These are phyloP conservation scores for Pteropus rufus DNA, from an alignment of 2,797 vertebrate species.

Conservation along the genomic window DNA sequence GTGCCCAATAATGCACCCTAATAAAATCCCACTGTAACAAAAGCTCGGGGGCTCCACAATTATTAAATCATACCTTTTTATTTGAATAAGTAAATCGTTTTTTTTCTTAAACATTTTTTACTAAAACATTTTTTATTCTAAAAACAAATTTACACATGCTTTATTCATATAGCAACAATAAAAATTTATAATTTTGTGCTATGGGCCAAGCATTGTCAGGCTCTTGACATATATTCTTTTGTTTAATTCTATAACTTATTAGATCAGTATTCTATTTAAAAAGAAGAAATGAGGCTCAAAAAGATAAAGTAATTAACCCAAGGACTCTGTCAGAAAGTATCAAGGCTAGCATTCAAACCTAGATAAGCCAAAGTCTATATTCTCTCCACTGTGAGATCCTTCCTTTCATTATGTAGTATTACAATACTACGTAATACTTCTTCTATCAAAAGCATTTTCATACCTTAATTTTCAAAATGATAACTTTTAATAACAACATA, in stretches of 20 bases:
- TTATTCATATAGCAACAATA: constrained; percentile 11
- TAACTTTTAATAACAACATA: constrained; percentile 33
- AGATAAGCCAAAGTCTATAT: neutral
- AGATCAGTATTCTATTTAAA: neutral
- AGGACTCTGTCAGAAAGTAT: neutral
- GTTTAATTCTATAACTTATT: constrained; percentile 14
- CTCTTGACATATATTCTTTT: neutral
- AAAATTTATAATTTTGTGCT: constrained; percentile 14
- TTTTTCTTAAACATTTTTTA: constrained; percentile 30
- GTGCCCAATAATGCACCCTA: neutral
- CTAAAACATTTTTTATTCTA: neutral
- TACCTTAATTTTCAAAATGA: constrained; percentile 39
- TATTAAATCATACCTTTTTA: neutral
- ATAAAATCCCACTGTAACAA: constrained; percentile 14
- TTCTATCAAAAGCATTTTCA: constrained; percentile 56
- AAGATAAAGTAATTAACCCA: constrained; percentile 6
- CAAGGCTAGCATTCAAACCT: neutral
- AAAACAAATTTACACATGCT: neutral
- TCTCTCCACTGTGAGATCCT: neutral
- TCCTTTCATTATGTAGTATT: neutral
- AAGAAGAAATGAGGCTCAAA: neutral
- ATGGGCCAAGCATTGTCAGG: neutral
- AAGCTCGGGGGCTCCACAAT: neutral
- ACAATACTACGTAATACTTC: constrained; percentile 7
- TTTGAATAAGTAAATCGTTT: neutral